These are phyloP conservation scores for Emmelina monodactyla DNA, from an alignment of 2,888 invertebrate species.

Conservation along the genomic window DNA sequence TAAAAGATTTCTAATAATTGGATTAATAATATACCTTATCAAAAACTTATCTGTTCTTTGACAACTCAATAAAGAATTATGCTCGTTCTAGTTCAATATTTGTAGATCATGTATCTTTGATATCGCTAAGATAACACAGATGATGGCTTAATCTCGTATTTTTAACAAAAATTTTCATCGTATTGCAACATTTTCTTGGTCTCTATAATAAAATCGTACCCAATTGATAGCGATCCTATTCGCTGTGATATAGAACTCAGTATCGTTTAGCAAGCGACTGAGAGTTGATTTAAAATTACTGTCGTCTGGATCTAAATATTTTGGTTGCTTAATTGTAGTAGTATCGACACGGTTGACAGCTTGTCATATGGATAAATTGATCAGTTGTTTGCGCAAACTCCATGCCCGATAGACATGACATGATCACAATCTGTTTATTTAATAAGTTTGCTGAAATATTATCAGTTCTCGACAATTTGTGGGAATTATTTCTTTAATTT, in stretches of 20 bases:
- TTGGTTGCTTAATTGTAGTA: conserved; percentile 63
- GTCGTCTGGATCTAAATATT: conserved; percentile 32
- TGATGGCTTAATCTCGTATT: conserved; percentile 58
- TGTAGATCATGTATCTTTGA: conserved; percentile 40
- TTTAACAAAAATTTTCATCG: conserved; percentile 61
- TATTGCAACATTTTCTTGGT: too few species aligned
- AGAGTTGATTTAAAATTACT: not conserved
- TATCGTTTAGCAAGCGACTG: too few species aligned
- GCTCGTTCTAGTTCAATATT: conserved; percentile 42
- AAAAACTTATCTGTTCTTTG: too few species aligned
- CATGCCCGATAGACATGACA: conserved; percentile 48
- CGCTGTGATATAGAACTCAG: too few species aligned
- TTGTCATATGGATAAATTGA: conserved; percentile 61
- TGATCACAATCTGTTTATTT: conserved; percentile 46
- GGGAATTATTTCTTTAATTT: conserved; percentile 14
- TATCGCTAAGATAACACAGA: conserved; percentile 53
- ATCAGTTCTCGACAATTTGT: conserved; percentile 32
- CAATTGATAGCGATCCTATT: too few species aligned
- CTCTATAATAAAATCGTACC: too few species aligned
- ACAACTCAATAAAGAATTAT: too few species aligned
- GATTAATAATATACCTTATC: too few species aligned
- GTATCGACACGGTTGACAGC: conserved; percentile 56
- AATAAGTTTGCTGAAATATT: not conserved
- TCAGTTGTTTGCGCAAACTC: conserved; percentile 56
- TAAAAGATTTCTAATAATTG: too few species aligned